Conservation (phyloP, 2,888 invertebrate genomes). For the Drosophila ezoana region DNA sequence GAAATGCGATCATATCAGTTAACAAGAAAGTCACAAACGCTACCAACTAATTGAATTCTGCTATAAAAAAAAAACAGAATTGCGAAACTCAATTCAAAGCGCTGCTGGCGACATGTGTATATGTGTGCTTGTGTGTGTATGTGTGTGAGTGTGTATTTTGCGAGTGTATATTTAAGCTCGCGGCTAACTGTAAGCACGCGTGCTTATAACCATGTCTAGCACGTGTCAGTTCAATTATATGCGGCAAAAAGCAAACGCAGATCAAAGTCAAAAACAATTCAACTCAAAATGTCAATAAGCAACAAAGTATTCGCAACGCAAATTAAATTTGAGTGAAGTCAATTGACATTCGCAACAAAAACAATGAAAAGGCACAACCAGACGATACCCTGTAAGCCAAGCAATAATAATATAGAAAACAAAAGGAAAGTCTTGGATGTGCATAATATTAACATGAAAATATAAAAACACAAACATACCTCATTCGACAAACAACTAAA, state of each 20-base stretch:
- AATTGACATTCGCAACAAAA: conserved; percentile 10
- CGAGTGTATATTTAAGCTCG: conserved; percentile 17
- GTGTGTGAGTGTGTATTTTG: conserved; percentile 3
- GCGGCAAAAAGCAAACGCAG: conserved; percentile 24
- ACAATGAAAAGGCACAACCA: neutral
- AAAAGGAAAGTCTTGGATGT: neutral
- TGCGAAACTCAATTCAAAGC: conserved; percentile 62
- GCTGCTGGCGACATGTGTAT: conserved; percentile 46
- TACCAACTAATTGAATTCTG: conserved; percentile 69
- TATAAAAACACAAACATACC: neutral
- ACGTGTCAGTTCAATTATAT: conserved; percentile 34
- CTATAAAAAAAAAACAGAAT: conserved; percentile 34
- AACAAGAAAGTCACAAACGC: conserved; percentile 47
- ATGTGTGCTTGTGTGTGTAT: conserved; percentile 25
- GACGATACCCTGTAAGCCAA: neutral
- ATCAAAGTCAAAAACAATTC: conserved; percentile 49
- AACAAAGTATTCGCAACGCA: conserved; percentile 6
- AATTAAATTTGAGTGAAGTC: conserved; percentile 33
- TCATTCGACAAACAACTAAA: neutral
- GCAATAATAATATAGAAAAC: neutral
- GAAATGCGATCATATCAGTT: conserved; percentile 49
- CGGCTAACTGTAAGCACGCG: conserved; percentile 22
- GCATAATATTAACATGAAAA: neutral
- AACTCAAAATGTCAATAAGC: conserved; percentile 19
- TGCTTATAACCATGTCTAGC: conserved; percentile 20